Conservation (phyloP, 1,140 invertebrate species). For the Tenebrio molitor region DNA sequence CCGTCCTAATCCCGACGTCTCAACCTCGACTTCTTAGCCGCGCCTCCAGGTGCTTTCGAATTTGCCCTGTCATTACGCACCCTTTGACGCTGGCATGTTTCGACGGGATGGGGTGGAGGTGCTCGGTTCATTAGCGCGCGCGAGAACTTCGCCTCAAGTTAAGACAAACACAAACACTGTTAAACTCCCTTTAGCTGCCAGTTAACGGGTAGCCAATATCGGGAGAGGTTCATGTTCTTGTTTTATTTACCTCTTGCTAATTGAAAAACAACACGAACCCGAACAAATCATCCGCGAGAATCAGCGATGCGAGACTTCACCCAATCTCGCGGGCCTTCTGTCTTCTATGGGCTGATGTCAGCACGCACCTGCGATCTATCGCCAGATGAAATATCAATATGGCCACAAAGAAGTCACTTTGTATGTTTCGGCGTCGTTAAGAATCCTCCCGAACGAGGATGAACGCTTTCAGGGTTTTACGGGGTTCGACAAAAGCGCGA, state of each 20-base stretch:
- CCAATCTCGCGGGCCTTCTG: background rate
- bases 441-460: constrained; percentile 1
- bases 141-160: constrained; percentile 40
- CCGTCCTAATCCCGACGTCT: too few relatives aligned
- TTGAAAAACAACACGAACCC: constrained; percentile 20
- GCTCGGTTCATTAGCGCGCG: constrained; percentile 43
- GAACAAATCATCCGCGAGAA: constrained; percentile 26
- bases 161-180: constrained; percentile 48
- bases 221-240: constrained; percentile 27
- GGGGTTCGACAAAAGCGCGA: constrained; percentile 24
- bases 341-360: too few relatives aligned
- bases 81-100: background rate
- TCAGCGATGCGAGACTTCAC: background rate
- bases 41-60: background rate
- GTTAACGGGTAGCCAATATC: constrained; percentile 35
- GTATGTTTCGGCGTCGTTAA: constrained; percentile 1
- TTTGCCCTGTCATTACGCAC: background rate
- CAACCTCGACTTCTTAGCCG: background rate
- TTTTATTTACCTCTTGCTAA: constrained; percentile 30
- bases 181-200: constrained; percentile 41
- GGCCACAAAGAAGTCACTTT: constrained; percentile 24
- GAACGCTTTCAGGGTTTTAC: constrained; percentile 45
- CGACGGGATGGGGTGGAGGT: constrained; percentile 18
- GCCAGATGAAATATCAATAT: constrained; percentile 35
- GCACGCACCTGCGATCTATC: constrained; percentile 30